Conservation (phyloP, 2,888 invertebrate genomes). For the Sepiola atlantica region DNA sequence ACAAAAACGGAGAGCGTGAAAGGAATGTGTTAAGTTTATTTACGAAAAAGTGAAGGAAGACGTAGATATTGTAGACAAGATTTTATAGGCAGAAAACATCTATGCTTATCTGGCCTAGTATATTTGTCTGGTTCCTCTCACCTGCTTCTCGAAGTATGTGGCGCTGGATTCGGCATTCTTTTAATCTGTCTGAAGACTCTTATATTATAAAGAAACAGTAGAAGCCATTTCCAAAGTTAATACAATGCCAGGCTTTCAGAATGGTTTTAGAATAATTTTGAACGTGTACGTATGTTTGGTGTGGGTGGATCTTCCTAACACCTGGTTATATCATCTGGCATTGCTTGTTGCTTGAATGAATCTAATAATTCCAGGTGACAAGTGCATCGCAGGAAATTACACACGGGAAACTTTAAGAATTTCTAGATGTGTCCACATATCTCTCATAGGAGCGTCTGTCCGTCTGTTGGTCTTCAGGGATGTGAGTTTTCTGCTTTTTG, state of each 20-base stretch:
- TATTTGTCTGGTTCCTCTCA: background rate
- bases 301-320: background rate
- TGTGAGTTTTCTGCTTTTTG: too few species aligned
- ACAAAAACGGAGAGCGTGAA: too few species aligned
- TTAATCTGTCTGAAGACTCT: background rate
- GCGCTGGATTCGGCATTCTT: background rate
- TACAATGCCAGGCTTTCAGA: background rate
- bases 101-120: background rate
- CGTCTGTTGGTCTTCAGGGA: too few species aligned
- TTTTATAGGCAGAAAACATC: background rate
- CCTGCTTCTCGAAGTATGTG: background rate
- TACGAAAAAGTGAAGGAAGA: too few species aligned
- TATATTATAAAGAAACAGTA: background rate
- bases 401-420: background rate
- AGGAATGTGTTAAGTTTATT: too few species aligned
- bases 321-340: background rate
- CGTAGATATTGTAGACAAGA: background rate
- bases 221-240: background rate
- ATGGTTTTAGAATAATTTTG: background rate
- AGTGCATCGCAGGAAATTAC: background rate
- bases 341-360: background rate
- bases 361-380: background rate
- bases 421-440: background rate
- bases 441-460: too few species aligned
- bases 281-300: background rate